A percentile compares a stretch with the other conserved stretches of the same genome.
These are phyloP conservation scores for Cygnus olor DNA, from an alignment of 2,797 vertebrate species.

Conservation along the genomic window DNA sequence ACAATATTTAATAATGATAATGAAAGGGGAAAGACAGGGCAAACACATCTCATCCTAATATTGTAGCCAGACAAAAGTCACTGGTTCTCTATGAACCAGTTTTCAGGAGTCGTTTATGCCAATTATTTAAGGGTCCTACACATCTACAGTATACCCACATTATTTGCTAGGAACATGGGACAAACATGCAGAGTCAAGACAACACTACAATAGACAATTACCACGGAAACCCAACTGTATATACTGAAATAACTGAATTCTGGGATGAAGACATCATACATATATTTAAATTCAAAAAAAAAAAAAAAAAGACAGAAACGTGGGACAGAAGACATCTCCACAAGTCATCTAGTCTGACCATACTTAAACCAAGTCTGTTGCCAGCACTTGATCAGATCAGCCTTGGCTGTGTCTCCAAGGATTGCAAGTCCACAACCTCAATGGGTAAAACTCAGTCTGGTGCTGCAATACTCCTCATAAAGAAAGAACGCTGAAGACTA, in stretches of 20 bases:
- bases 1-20: not conserved
- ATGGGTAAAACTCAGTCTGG: not conserved
- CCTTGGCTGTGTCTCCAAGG: not conserved
- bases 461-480: not conserved
- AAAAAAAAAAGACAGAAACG: not conserved
- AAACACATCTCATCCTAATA: not conserved
- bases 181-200: not conserved
- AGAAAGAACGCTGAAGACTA: not conserved
- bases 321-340: not conserved
- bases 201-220: not conserved
- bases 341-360: not conserved
- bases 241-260: not conserved
- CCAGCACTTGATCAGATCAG: not conserved
- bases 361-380: not conserved
- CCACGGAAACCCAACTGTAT: not conserved
- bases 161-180: not conserved
- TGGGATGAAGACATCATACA: not conserved
- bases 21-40: not conserved
- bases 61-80: not conserved
- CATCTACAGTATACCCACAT: not conserved
- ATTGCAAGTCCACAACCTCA: not conserved
- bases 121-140: not conserved
- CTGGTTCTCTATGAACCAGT: fast-evolving
- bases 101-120: not conserved
- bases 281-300: not conserved